Evolutionary conservation across 2,888 invertebrate species (phyloP), one percentile per base, ranked within the genome.

Genomic region (Lycocerus yunnanus): DNA sequence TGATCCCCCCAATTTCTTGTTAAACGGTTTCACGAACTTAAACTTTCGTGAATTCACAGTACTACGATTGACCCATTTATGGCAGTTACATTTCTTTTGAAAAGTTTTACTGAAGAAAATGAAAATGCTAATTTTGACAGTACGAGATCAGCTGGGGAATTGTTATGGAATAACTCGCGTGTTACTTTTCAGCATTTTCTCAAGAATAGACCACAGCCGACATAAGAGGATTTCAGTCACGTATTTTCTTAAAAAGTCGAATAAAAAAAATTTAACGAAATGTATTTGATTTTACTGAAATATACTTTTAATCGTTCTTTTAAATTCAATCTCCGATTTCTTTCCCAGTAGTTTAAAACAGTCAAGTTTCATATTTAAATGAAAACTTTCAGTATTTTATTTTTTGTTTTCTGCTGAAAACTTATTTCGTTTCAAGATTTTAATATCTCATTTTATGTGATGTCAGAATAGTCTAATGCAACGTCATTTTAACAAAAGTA

Each of bases 41-140:
- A 13, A 27, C 13, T 13, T 27, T 13, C 13, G 4, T 13, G 27
- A n/a, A 27, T 43, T 43, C 43, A 43, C 43, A 6, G 43, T 43
- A 43, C 43, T 43, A 43, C 43, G n/a, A 43, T 43, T 43, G 43
- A 43, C 43, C 43, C 43, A 43, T 43, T 43, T 43, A 43, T 43
- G 43, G 43, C 43, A 8, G 43, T 43, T 43, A 43, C 43, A 63
- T 63, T 20, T 63, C 20, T 63, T 16, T 63, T 16, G 20, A 20
- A 63, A 63, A 63, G 6, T 16, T 20, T 20, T 16, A n/a, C 20
- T 3, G n/a, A 20, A 15, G 20, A 61, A 61, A 27, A 63, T 63
- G 24, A 69, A 69, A 69, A 69, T 69, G 69, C 61, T 63, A 69
- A 69, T 69, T 27, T 69, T n/a, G 63, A 69, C 24, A 69, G 69